phyloP scores from a whole-genome alignment of 2,113 vertebrate genomes.

The Muscicapa adusta region DNA sequence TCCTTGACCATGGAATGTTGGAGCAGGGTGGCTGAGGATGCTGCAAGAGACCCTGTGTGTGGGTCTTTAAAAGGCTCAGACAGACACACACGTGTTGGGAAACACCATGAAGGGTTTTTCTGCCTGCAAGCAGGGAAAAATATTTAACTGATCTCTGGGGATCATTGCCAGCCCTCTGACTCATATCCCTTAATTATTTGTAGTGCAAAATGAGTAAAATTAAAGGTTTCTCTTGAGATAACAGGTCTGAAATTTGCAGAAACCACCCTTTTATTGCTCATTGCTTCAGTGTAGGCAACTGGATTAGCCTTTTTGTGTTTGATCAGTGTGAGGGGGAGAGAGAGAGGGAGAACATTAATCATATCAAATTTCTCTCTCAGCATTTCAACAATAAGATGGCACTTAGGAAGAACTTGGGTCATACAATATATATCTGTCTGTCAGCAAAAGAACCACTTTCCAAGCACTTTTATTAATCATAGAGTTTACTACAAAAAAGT shows the following conservation, averaged over 20 bases:
- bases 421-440: slow-evolving; percentile 30
- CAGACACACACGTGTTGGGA: neutral
- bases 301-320: neutral
- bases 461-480: slow-evolving; percentile 37
- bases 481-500: neutral
- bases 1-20: neutral
- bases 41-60: neutral
- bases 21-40: neutral
- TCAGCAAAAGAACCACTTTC: slow-evolving; percentile 27
- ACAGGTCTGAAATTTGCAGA: neutral
- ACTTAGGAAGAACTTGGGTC: slow-evolving; percentile 33
- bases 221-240: neutral
- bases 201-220: neutral
- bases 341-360: slow-evolving; percentile 8
- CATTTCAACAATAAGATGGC: slow-evolving; percentile 31
- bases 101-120: neutral
- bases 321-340: neutral
- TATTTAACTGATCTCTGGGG: neutral
- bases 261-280: neutral
- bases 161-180: neutral
- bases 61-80: neutral
- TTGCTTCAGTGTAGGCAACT: neutral
- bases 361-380: neutral
- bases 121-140: neutral
- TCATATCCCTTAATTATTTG: neutral